These are phyloP conservation scores for Moxostoma hubbsi DNA, from an alignment of 2,797 vertebrate genomes.

Conservation along the genomic window DNA sequence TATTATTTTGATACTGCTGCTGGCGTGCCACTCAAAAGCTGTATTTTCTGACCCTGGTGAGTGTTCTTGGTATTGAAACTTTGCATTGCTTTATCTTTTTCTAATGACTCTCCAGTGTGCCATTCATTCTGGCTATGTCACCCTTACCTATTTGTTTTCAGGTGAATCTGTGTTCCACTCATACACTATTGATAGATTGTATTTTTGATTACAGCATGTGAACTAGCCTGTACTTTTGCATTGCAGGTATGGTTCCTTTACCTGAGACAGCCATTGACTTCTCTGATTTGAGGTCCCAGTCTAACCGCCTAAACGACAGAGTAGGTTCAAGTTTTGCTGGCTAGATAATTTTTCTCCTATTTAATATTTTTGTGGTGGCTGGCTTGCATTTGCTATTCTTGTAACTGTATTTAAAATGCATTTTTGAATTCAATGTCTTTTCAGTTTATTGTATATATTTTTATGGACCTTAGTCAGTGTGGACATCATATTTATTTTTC, in stretches of 20 bases:
- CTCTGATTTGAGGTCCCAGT: slow-evolving; percentile 81
- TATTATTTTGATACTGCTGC: slow-evolving; percentile 78
- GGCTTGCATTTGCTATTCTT: background rate
- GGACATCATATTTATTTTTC: no score
- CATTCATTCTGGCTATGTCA: background rate
- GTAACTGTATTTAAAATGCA: background rate
- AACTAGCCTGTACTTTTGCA: slow-evolving; percentile 40
- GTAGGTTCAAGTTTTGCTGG: slow-evolving; percentile 64
- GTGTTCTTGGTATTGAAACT: slow-evolving; percentile 39
- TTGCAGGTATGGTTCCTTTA: slow-evolving; percentile 80
- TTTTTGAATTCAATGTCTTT: background rate
- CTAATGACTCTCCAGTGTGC: background rate
- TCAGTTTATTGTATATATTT: background rate
- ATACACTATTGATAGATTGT: background rate
- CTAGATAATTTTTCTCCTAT: no score
- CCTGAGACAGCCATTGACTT: slow-evolving; percentile 84
- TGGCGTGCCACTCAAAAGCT: slow-evolving; percentile 82
- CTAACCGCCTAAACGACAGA: slow-evolving; percentile 75
- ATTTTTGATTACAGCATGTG: background rate
- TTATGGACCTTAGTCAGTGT: no score
- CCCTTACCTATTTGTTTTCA: background rate
- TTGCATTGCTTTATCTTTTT: background rate
- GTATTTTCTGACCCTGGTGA: slow-evolving; percentile 84
- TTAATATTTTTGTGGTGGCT: background rate
- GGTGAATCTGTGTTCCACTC: background rate